Evolutionary conservation across 1,140 invertebrate genomes (phyloP).

Genomic region (Nasonia vitripennis): DNA sequence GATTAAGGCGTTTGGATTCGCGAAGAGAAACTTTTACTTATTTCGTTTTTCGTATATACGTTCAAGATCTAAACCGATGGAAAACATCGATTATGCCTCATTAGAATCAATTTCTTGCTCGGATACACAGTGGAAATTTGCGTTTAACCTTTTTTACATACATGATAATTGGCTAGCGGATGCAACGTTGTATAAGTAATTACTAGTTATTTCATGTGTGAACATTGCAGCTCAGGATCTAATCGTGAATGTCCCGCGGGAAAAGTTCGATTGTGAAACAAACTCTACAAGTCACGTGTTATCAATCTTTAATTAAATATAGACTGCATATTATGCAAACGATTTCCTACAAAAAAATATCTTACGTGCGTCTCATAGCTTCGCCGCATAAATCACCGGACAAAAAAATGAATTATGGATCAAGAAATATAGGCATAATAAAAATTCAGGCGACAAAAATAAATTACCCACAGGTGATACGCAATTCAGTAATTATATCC

Average conservation of each 20-base stretch:
- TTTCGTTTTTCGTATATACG: too few relatives aligned
- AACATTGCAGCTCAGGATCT: not conserved
- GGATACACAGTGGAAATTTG: too few relatives aligned
- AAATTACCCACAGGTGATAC: not conserved
- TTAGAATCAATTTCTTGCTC: too few relatives aligned
- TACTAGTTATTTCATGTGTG: not conserved
- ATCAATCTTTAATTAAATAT: not conserved
- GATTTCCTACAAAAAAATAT: not conserved
- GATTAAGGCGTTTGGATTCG: too few relatives aligned
- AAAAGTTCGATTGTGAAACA: not conserved
- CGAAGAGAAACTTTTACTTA: too few relatives aligned
- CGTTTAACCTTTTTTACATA: too few relatives aligned
- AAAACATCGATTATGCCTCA: too few relatives aligned
- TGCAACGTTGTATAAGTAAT: not conserved
- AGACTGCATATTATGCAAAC: not conserved
- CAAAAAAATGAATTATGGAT: not conserved
- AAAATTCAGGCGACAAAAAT: not conserved
- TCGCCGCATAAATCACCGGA: not conserved
- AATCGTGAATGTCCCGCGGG: not conserved
- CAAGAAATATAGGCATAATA: not conserved
- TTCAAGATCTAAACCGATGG: too few relatives aligned
- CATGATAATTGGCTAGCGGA: not conserved
- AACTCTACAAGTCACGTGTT: not conserved
- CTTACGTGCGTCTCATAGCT: not conserved
- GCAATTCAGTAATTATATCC: not conserved